These are phyloP conservation scores for Cossypha dichroa DNA, from an alignment of 2,797 vertebrate species.

Conservation along the genomic window DNA sequence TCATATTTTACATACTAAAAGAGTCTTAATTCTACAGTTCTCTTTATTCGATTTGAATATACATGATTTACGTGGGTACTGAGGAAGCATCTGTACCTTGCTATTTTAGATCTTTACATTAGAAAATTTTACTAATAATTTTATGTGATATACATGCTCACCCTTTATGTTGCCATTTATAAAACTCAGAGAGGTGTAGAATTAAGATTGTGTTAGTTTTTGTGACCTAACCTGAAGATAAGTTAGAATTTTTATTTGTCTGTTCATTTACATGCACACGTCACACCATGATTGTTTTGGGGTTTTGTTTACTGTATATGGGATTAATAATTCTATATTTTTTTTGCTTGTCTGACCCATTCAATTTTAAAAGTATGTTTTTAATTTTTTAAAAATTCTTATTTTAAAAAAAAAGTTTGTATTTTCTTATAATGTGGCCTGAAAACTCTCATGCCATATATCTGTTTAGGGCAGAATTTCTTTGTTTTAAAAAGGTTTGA, in stretches of 20 bases:
- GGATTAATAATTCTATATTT: background rate
- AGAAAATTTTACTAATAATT: background rate
- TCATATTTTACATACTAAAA: background rate
- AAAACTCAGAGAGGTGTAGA: background rate
- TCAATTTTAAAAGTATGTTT: background rate
- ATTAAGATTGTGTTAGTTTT: background rate
- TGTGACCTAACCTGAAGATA: background rate
- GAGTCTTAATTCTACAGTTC: background rate
- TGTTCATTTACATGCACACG: background rate
- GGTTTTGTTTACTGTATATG: background rate
- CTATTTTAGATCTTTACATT: background rate
- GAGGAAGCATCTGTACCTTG: background rate
- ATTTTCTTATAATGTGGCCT: background rate
- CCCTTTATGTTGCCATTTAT: background rate
- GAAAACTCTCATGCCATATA: background rate
- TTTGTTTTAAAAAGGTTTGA: background rate
- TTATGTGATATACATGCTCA: rapidly evolving
- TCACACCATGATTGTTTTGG: background rate
- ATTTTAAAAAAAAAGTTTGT: background rate
- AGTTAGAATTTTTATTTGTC: background rate
- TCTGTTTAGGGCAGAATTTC: background rate
- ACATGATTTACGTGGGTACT: background rate
- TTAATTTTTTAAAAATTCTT: background rate
- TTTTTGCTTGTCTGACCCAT: background rate
- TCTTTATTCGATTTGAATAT: background rate